Evolutionary conservation across 2,888 invertebrate species (phyloP), one percentile per base, ranked within the genome.

Genomic region (Epirrhoe tristata): DNA sequence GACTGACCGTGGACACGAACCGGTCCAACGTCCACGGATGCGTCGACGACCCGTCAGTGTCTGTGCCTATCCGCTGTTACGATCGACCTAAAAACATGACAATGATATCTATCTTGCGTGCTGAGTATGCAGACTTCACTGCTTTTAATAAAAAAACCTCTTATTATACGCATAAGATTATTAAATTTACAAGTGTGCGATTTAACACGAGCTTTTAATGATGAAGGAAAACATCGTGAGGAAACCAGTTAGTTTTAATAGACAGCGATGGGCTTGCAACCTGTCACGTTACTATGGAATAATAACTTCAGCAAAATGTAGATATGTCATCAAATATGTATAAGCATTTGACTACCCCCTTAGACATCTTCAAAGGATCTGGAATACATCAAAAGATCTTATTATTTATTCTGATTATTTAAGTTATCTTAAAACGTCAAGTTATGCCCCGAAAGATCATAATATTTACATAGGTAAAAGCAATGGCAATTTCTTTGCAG

Each of bases 51-150:
- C 75, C 71, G 71, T 69, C 73, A 65, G 83, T 83, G 87, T 84
- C 83, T 81, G 85, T 87, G 88, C 77, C 84, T 86, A 91, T 90
- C 90, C 81, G 70, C 83, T 87, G 91, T 91, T 90, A 88, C 90
- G 85, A 91, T 88, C 89, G 89, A 82, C 90, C 90, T 80, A 85
- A 83, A 89, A 91, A 83, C 80, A 75, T 66, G 71, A 84, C 82
- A 84, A 69, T 73, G 65, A 53, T 70, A 66, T 66, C 63, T 70
- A 66, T 66, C 63, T 69, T 58, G 65, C 64, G 34, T 39, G 58
- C 43, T 24, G 17, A 39, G 43, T 57, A 63, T 34, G 46, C 12
- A 43, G 39, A 12, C 39, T 43, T 43, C 39, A 5, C 39, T 43
- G 10, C 24, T 24, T 43, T 5, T 12, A 43, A 43, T 43, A 43